Percentiles rank a stretch among this genome's conserved stretches.
These are phyloP conservation scores for Synanceia verrucosa DNA, from an alignment of 2,797 vertebrate genomes.

Conservation along the genomic window DNA sequence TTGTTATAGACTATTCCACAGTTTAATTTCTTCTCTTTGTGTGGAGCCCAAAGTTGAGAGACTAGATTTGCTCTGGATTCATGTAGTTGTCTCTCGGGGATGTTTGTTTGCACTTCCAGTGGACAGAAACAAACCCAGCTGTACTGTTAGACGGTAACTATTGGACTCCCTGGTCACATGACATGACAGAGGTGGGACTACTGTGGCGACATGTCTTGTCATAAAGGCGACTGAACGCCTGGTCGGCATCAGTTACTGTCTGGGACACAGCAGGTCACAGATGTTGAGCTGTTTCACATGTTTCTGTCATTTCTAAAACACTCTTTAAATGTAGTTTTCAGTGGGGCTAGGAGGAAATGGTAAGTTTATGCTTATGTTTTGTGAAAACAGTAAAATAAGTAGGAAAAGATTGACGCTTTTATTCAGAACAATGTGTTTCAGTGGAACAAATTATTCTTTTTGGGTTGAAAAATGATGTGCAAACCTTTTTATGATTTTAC, in stretches of 20 bases:
- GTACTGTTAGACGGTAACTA: neutral
- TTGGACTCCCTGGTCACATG: neutral
- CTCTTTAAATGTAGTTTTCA: neutral
- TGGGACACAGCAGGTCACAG: neutral
- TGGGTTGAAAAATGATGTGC: neutral
- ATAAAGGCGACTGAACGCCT: neutral
- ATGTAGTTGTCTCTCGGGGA: no score
- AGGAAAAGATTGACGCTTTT: neutral
- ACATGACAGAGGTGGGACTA: neutral
- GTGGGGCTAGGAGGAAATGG: neutral
- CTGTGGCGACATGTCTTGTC: neutral
- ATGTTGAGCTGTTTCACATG: neutral
- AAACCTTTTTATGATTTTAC: neutral
- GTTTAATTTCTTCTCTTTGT: no score
- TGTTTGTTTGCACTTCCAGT: no score
- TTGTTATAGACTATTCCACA: no score
- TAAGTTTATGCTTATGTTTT: neutral
- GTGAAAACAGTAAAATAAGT: no score
- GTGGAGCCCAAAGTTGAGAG: no score
- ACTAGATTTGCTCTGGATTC: no score
- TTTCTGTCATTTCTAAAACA: neutral
- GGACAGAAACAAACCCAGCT: no score
- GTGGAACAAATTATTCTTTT: neutral
- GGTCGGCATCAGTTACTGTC: neutral
- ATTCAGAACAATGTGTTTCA: neutral